These are phyloP conservation scores for Platycheirus albimanus DNA, from an alignment of 2,888 invertebrate genomes.

Conservation along the genomic window DNA sequence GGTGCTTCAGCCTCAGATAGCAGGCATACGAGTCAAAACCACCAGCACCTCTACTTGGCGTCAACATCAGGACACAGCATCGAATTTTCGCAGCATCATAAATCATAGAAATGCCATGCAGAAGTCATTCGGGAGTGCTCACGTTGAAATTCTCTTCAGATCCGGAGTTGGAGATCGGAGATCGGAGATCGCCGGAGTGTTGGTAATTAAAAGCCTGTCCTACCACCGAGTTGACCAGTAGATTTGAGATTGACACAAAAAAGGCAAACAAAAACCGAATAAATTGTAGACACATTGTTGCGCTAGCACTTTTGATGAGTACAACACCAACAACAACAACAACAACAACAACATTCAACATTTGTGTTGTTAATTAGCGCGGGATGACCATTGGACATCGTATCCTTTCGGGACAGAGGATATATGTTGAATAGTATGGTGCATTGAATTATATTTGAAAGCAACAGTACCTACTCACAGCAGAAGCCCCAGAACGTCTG, in stretches of 20 bases:
- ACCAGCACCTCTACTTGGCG: slow-evolving; percentile 33
- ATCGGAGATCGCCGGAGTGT: slow-evolving; percentile 41
- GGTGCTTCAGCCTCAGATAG: slow-evolving; percentile 2
- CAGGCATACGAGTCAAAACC: no score
- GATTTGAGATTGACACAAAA: slow-evolving; percentile 52
- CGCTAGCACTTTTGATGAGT: slow-evolving; percentile 40
- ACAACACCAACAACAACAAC: slow-evolving; percentile 29
- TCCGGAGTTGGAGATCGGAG: slow-evolving; percentile 23
- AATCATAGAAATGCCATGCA: slow-evolving; percentile 72
- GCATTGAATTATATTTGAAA: neutral
- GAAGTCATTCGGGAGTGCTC: slow-evolving; percentile 60
- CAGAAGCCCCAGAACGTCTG: slow-evolving; percentile 8
- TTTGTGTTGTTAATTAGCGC: slow-evolving; percentile 72
- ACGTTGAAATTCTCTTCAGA: slow-evolving; percentile 37
- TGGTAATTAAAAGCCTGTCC: slow-evolving; percentile 71
- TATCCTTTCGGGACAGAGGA: slow-evolving; percentile 44
- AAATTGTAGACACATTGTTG: slow-evolving; percentile 66
- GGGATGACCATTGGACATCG: slow-evolving; percentile 56
- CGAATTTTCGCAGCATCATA: slow-evolving; percentile 67
- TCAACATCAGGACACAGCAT: slow-evolving; percentile 42
- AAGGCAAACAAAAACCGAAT: slow-evolving; percentile 52
- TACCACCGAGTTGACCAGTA: slow-evolving; percentile 42
- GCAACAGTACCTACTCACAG: no score
- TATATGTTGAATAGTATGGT: slow-evolving; percentile 42
- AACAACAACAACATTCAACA: slow-evolving; percentile 50